Percentiles rank a stretch among this genome's conserved stretches.
Evolutionary conservation across 2,888 invertebrate genomes (phyloP).

Genomic region (Rotaria macrura): DNA sequence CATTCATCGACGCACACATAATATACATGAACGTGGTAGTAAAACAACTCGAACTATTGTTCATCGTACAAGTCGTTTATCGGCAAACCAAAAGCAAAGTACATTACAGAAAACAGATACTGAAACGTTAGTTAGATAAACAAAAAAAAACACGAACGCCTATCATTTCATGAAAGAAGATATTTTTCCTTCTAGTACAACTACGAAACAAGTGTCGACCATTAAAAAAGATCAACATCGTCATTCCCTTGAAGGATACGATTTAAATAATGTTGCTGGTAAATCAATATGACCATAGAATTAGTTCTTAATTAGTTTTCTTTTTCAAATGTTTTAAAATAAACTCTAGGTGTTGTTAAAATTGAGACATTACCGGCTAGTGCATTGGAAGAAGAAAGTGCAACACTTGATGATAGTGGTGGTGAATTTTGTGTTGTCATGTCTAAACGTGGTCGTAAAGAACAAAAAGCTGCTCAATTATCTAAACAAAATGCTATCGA

Average conservation of each 20-base stretch:
- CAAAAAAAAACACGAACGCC: no score
- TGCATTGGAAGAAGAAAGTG: background rate
- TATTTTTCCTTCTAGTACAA: background rate
- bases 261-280: constrained; percentile 9
- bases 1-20: background rate
- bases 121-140: background rate
- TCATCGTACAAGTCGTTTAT: background rate
- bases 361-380: constrained; percentile 1
- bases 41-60: background rate
- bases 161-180: no score
- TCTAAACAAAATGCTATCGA: background rate
- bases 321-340: no score
- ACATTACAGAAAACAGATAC: background rate
- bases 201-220: background rate
- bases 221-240: constrained; percentile 13
- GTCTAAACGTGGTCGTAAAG: background rate
- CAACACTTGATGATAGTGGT: background rate
- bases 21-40: background rate
- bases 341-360: constrained; percentile 11
- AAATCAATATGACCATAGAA: no score
- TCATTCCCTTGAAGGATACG: background rate
- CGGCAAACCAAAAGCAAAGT: background rate
- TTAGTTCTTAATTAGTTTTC: no score
- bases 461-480: constrained; percentile 9
- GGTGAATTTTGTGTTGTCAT: constrained; percentile 3